Evolutionary conservation across 2,113 vertebrate genomes (phyloP).

Genomic region (Cyphomyrus plagiostoma): DNA sequence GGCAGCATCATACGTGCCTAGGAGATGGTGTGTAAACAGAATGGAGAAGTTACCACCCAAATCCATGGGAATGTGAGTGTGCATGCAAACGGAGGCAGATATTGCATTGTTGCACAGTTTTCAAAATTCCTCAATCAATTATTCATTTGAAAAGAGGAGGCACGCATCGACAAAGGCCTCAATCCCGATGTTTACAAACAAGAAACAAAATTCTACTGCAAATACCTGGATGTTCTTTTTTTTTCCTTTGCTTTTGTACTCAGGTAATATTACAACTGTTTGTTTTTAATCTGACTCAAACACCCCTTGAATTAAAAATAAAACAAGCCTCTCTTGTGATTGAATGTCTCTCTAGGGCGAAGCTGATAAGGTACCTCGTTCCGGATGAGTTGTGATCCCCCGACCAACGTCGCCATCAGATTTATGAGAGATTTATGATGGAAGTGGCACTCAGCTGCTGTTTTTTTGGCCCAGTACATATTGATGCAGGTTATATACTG

Average conservation of each 20-base stretch:
- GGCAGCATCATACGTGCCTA: slow-evolving; percentile 58
- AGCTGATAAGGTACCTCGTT: background rate
- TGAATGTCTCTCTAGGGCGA: background rate
- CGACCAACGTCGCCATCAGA: background rate
- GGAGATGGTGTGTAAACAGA: slow-evolving; percentile 56
- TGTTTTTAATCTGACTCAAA: slow-evolving; percentile 7
- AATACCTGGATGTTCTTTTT: background rate
- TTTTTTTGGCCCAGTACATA: background rate
- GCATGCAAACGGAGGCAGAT: slow-evolving; percentile 36
- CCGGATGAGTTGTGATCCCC: background rate
- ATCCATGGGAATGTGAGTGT: slow-evolving; percentile 42
- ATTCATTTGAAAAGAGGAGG: slow-evolving; percentile 40
- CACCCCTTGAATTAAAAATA: background rate
- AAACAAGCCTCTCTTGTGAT: background rate
- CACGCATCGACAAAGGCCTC: background rate
- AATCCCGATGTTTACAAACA: background rate
- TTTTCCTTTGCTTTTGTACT: background rate
- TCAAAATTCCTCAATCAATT: slow-evolving; percentile 48
- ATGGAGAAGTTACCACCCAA: slow-evolving; percentile 38
- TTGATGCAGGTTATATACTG: background rate
- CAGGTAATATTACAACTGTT: background rate
- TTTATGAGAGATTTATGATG: slow-evolving; percentile 3
- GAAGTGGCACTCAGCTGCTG: background rate
- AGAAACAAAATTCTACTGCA: background rate
- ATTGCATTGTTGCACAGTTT: slow-evolving; percentile 46